These are phyloP conservation scores for Trissolcus brochymenae DNA, from an alignment of 2,888 invertebrate species.

Conservation along the genomic window DNA sequence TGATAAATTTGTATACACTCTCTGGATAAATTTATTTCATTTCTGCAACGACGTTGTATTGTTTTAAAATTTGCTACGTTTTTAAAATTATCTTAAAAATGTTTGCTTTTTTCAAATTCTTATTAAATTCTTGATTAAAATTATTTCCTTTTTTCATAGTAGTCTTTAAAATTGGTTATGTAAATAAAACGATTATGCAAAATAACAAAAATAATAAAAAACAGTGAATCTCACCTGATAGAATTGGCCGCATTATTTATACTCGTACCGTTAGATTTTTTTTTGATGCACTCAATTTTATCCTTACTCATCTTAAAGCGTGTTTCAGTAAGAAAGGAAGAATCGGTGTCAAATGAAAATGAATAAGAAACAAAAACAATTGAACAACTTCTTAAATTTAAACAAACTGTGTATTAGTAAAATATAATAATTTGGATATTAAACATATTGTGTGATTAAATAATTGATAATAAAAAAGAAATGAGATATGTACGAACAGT, in stretches of 20 bases:
- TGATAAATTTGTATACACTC: too few species aligned
- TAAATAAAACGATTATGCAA: neutral
- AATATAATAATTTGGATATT: neutral
- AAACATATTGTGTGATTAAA: too few species aligned
- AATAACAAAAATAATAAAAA: neutral
- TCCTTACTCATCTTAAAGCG: neutral
- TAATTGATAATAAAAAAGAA: too few species aligned
- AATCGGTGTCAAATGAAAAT: neutral
- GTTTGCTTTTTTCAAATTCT: too few species aligned
- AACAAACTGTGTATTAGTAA: neutral
- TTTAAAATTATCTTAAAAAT: too few species aligned
- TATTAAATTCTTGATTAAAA: too few species aligned
- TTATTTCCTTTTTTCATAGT: too few species aligned
- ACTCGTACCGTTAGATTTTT: slow-evolving; percentile 3
- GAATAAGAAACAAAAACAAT: neutral
- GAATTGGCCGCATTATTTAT: slow-evolving; percentile 4
- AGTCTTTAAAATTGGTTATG: too few species aligned
- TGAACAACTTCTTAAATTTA: neutral
- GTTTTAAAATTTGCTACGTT: too few species aligned
- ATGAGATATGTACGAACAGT: too few species aligned
- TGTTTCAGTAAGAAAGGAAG: neutral
- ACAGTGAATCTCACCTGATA: slow-evolving; percentile 4
- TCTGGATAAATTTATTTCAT: too few species aligned
- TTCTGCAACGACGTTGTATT: too few species aligned
- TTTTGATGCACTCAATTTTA: slow-evolving; percentile 4